These are phyloP conservation scores for Dicyrtomina minuta DNA, from an alignment of 2,888 invertebrate species.

Conservation along the genomic window DNA sequence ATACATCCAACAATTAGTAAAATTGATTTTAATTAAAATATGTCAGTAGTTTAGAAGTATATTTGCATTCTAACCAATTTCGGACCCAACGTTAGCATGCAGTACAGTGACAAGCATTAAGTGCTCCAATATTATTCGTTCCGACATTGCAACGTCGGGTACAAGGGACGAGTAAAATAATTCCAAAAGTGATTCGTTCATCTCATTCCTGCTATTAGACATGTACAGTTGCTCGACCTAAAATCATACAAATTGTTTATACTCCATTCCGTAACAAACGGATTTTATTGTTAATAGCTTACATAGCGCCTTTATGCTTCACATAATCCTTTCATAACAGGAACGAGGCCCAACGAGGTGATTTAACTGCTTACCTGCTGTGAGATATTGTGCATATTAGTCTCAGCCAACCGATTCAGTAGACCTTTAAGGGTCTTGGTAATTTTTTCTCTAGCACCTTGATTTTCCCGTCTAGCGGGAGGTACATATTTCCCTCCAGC, in stretches of 20 bases:
- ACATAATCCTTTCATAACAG: too few relatives aligned
- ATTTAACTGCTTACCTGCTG: constrained; percentile 59
- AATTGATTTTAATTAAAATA: too few relatives aligned
- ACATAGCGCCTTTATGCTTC: too few relatives aligned
- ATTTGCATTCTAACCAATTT: constrained; percentile 75
- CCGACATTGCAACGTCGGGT: constrained; percentile 65
- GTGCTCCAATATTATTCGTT: constrained; percentile 79
- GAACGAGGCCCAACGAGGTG: too few relatives aligned
- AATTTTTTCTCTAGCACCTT: constrained; percentile 65
- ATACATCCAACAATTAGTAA: too few relatives aligned
- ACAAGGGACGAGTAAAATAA: constrained; percentile 73
- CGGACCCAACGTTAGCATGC: constrained; percentile 86
- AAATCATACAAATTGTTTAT: constrained; percentile 14
- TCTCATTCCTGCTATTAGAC: constrained; percentile 75
- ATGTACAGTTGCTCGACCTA: constrained; percentile 79
- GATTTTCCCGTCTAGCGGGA: constrained; percentile 71
- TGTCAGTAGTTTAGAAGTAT: too few relatives aligned
- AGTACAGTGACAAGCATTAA: constrained; percentile 77
- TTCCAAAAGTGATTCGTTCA: constrained; percentile 72
- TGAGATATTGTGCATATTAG: constrained; percentile 81
- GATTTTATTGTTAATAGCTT: too few relatives aligned
- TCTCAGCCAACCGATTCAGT: constrained; percentile 81
- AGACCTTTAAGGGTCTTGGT: constrained; percentile 82
- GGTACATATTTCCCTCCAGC: constrained; percentile 72
- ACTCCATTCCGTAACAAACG: too few relatives aligned